These are phyloP conservation scores for Sciurus carolinensis DNA, from an alignment of 2,797 vertebrate species.

Conservation along the genomic window DNA sequence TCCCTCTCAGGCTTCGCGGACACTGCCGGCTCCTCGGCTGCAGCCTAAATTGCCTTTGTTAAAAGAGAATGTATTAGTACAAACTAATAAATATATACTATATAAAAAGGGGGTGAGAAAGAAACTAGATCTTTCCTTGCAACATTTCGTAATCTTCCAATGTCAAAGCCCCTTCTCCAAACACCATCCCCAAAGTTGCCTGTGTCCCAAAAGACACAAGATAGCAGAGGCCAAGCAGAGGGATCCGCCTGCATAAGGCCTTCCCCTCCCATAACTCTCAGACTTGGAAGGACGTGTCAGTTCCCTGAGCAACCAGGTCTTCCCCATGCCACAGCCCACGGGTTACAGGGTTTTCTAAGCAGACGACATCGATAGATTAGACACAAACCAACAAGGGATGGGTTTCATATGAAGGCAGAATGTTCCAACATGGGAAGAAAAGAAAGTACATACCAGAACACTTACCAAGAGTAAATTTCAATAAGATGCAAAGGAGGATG, in stretches of 20 bases:
- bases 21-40: no score
- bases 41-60: slow-evolving; percentile 83
- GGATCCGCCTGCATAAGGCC: fast-evolving
- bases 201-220: fast-evolving
- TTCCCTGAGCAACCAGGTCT: neutral
- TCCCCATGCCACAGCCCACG: neutral
- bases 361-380: neutral
- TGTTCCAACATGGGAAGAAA: neutral
- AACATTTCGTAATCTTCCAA: neutral
- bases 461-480: neutral
- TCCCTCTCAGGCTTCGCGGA: no score
- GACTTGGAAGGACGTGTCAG: neutral
- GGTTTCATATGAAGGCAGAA: neutral
- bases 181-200: neutral
- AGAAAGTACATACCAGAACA: neutral
- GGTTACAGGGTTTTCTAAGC: neutral
- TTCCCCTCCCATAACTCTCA: neutral
- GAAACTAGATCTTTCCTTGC: neutral
- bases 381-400: neutral
- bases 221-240: neutral
- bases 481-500: neutral
- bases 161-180: neutral
- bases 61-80: slow-evolving; percentile 85
- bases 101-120: slow-evolving; percentile 69
- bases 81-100: slow-evolving; percentile 88